Base-by-base conservation (phyloP, 2,888 invertebrate species). In the Protonemura montana region DNA sequence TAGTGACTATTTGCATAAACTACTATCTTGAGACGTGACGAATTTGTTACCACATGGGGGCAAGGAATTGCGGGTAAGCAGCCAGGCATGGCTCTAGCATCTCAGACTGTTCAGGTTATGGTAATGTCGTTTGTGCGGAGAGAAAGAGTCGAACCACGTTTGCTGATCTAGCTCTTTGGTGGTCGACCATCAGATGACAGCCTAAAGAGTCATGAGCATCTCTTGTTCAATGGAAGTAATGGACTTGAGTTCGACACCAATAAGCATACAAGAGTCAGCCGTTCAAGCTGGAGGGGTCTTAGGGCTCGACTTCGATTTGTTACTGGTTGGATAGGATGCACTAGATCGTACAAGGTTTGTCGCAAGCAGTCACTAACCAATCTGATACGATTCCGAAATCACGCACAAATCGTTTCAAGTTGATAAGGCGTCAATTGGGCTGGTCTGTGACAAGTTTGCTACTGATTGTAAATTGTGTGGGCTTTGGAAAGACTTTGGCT, bases 1-100 rank as follows among this genome's bases (percentile, higher is more conserved):
- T 59, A 13, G 59, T 59, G 59, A 59, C 59, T 59, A 59, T 59
- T 59, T 59, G 59, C 59, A 59, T 59, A 59, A 59, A 59, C 59
- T 59, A 59, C 59, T 59, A 59, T 59, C 16, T 59, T 2, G 13
- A 59, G 59, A 81, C 81, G 81, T 81, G 81, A 81, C 81, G 81
- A 30, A 81, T 81, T 29, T 30, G 81, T 78, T 78, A 2, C 21
- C 59, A 59, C 21, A 59, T 59, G 59, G 13, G 41, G 59, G 59
- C 59, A 59, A 59, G 13, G 59, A 59, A 59, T 10, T 59, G 59
- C 59, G 21, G 59, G 59, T 21, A 59, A 59, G 59, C 59, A 59
- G 59, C 16, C 59, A 59, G 21, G 59, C 59, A 7, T 35, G 35
- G 10, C 35, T 6, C 35, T n/a, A 35, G 35, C 35, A 35, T 35